A percentile compares a stretch with the other conserved stretches of the same genome.
Evolutionary conservation across 2,113 vertebrate genomes (phyloP).

Genomic region (Equus przewalskii): DNA sequence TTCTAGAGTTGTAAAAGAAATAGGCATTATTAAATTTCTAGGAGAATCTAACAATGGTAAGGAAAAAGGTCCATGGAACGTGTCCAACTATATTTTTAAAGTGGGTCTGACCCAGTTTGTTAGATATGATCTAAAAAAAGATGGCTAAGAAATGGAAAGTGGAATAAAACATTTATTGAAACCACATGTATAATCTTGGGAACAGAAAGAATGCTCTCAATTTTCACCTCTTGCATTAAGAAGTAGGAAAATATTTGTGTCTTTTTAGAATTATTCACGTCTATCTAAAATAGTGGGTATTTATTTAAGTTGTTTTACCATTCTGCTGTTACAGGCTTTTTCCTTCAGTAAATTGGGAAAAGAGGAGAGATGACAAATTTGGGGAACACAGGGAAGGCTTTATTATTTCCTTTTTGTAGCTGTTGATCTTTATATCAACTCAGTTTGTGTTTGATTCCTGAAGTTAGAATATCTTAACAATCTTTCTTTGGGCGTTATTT

Average conservation of each 20-base stretch:
- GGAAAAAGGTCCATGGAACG: not conserved
- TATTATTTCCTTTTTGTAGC: not conserved
- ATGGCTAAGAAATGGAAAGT: constrained; percentile 32
- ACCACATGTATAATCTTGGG: constrained; percentile 39
- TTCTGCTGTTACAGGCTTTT: not conserved
- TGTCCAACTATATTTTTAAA: constrained; percentile 10
- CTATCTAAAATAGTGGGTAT: constrained; percentile 27
- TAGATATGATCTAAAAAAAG: constrained; percentile 45
- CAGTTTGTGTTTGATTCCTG: not conserved
- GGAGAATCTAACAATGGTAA: not conserved
- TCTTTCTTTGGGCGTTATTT: constrained; percentile 24
- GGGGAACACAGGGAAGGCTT: not conserved
- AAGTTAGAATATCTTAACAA: not conserved
- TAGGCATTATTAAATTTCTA: constrained; percentile 1
- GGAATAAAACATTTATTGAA: constrained; percentile 59
- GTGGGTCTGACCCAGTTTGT: not conserved
- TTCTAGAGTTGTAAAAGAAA: constrained; percentile 1
- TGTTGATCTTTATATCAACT: not conserved
- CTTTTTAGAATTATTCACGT: constrained; percentile 26
- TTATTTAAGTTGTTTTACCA: not conserved
- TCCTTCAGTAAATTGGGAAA: not conserved
- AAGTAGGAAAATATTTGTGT: constrained; percentile 21
- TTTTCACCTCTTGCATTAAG: constrained; percentile 20
- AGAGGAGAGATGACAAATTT: not conserved
- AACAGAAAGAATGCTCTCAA: not conserved